Evolutionary conservation across 2,888 invertebrate species (phyloP).

Genomic region (Tridacna gigas): DNA sequence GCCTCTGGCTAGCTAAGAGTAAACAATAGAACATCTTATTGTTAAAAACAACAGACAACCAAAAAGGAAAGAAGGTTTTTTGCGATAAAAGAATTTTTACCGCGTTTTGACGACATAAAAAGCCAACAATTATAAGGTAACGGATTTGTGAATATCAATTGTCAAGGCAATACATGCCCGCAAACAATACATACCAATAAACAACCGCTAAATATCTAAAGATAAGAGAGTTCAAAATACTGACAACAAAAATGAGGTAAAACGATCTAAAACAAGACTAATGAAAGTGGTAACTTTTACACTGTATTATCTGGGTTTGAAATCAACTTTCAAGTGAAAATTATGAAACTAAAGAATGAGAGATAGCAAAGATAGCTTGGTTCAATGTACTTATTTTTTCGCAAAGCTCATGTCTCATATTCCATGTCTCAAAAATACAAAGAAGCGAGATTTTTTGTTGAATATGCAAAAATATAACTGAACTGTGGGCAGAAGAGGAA

Average conservation of each 20-base stretch:
- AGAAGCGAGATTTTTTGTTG: constrained; percentile 15
- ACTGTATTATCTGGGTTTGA: neutral
- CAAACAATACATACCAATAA: constrained; percentile 12
- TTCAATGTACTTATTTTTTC: no score
- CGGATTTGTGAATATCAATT: no score
- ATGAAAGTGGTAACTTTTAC: neutral
- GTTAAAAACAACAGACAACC: no score
- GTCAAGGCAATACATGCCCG: neutral
- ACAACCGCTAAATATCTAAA: neutral
- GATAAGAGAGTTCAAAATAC: constrained; percentile 17
- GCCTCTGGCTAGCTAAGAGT: no score
- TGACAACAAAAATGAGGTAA: neutral
- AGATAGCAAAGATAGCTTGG: no score
- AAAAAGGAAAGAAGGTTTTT: neutral
- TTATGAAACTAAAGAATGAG: no score
- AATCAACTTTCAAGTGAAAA: neutral
- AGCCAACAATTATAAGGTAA: no score
- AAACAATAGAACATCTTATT: no score
- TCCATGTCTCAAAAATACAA: neutral
- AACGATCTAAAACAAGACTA: neutral
- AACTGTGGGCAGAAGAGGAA: no score
- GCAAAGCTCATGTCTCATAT: neutral
- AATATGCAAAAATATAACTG: constrained; percentile 6
- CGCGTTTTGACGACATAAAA: neutral
- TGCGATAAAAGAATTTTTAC: neutral